Conservation (phyloP, 2,888 invertebrate genomes). For the Hartigia nigra region DNA sequence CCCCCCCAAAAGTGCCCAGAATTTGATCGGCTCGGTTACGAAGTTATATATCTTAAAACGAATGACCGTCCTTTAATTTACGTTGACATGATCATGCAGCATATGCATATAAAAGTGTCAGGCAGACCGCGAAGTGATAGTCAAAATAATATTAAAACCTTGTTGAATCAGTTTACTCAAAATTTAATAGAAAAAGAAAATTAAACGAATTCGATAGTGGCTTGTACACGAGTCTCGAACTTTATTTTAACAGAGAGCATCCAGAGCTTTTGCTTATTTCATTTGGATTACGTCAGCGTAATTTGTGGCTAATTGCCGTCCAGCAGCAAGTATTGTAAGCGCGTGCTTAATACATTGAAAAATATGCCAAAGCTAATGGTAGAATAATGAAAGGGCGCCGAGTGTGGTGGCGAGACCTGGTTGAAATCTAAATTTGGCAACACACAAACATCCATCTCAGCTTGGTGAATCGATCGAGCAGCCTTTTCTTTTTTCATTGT, state of each 20-base stretch:
- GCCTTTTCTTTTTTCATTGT: background rate
- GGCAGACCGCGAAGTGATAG: background rate
- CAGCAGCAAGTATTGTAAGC: background rate
- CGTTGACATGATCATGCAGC: no score
- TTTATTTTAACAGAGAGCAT: no score
- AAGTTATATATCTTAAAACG: background rate
- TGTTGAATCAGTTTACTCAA: background rate
- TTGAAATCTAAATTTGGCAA: slow-evolving; percentile 3
- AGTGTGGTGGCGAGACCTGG: slow-evolving; percentile 12
- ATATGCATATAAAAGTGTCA: no score
- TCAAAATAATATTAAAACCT: background rate
- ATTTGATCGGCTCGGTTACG: background rate
- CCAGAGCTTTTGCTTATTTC: background rate
- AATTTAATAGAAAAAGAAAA: background rate
- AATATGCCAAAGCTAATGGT: slow-evolving; percentile 26
- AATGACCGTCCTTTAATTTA: background rate
- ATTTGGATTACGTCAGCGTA: background rate
- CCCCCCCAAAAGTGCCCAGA: background rate
- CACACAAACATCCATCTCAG: background rate
- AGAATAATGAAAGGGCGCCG: slow-evolving; percentile 22
- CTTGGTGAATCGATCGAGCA: background rate
- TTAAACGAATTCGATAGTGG: background rate
- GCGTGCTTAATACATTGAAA: slow-evolving; percentile 18
- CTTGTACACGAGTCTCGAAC: no score
- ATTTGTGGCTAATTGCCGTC: background rate